A percentile compares a stretch with the other conserved stretches of the same genome.
Evolutionary conservation across 1,140 invertebrate genomes (phyloP).

Genomic region (Hylaeus volcanicus): DNA sequence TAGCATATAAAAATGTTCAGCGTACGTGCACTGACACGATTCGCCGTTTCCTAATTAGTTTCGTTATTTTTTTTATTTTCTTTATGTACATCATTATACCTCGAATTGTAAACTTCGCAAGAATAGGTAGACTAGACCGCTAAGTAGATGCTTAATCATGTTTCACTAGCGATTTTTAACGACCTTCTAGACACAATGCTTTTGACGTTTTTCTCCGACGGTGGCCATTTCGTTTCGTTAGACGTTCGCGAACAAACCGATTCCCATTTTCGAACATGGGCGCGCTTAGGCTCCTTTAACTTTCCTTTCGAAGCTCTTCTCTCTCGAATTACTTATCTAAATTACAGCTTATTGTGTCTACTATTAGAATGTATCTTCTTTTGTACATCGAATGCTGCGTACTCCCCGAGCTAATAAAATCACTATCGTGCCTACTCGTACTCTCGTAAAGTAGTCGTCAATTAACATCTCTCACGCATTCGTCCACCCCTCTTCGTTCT

Average conservation of each 20-base stretch:
- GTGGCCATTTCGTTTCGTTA: neutral
- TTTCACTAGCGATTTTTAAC: slow-evolving; percentile 43
- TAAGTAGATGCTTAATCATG: slow-evolving; percentile 59
- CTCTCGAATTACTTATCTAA: slow-evolving; percentile 52
- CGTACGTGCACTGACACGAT: slow-evolving; percentile 34
- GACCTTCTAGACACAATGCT: slow-evolving; percentile 30
- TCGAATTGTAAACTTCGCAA: slow-evolving; percentile 59
- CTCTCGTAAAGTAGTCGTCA: slow-evolving; percentile 75
- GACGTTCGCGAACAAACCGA: neutral
- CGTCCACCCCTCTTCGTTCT: neutral
- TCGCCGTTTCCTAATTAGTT: slow-evolving; percentile 39
- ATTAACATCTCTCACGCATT: slow-evolving; percentile 70
- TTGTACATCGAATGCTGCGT: slow-evolving; percentile 71
- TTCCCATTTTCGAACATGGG: neutral
- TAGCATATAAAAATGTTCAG: slow-evolving; percentile 71
- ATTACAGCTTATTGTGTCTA: slow-evolving; percentile 51
- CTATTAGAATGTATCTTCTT: slow-evolving; percentile 54
- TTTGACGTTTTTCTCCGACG: neutral
- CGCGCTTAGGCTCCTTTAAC: neutral
- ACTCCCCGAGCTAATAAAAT: slow-evolving; percentile 75
- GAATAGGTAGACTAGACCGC: slow-evolving; percentile 67
- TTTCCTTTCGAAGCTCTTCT: slow-evolving; percentile 24
- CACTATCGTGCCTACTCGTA: slow-evolving; percentile 77
- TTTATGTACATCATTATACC: slow-evolving; percentile 60
- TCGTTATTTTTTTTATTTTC: slow-evolving; percentile 4